These are phyloP conservation scores for Phalanger gymnotis DNA, from an alignment of 2,797 vertebrate species.

Conservation along the genomic window DNA sequence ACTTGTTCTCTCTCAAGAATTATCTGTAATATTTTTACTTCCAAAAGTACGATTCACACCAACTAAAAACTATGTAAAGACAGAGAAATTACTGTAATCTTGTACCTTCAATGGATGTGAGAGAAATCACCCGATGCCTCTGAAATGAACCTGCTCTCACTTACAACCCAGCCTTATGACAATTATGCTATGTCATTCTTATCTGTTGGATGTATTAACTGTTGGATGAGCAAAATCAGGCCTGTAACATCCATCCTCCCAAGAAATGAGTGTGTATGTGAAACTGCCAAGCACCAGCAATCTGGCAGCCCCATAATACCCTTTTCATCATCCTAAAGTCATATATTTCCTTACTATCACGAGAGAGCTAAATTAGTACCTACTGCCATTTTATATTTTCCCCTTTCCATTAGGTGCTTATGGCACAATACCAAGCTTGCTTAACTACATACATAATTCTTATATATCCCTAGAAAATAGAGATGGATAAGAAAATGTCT, in stretches of 20 bases:
- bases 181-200: too few species aligned
- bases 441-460: not conserved
- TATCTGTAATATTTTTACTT: conserved; percentile 17
- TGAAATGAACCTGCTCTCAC: not conserved
- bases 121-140: not conserved
- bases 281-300: not conserved
- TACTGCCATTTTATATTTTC: not conserved
- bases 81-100: not conserved
- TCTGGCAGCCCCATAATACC: accelerated
- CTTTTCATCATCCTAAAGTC: not conserved
- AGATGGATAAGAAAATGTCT: not conserved
- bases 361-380: not conserved
- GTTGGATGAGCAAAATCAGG: not conserved
- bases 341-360: not conserved
- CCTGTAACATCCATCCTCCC: not conserved
- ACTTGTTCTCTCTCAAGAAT: not conserved
- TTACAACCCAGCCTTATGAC: not conserved
- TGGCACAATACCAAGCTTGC: not conserved
- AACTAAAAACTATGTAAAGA: not conserved
- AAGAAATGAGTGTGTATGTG: not conserved
- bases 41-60: conserved; percentile 40
- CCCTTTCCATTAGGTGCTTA: not conserved
- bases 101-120: not conserved
- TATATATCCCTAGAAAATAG: not conserved
- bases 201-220: not conserved